Conservation (phyloP, 2,113 vertebrate genomes). For the Sinosuthora webbiana region DNA sequence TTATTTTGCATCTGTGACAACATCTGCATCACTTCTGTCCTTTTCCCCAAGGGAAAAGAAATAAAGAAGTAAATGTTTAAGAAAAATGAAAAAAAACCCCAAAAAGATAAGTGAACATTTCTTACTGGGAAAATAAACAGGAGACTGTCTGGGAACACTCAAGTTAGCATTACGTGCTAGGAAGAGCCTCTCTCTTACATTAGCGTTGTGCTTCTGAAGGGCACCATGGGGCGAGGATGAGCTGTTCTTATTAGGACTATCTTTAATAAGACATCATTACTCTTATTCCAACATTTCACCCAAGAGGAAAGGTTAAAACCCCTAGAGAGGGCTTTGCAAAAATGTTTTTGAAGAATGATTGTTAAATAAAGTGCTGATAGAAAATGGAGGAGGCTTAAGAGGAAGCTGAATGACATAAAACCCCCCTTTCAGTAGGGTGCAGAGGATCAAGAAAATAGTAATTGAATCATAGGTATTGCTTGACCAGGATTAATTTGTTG, state of each 20-base stretch:
- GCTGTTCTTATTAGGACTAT: slow-evolving; percentile 18
- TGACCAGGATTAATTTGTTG: slow-evolving; percentile 33
- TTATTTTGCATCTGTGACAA: neutral
- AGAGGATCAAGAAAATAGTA: slow-evolving; percentile 41
- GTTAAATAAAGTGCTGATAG: slow-evolving; percentile 45
- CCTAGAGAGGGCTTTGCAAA: slow-evolving; percentile 8
- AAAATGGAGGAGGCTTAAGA: slow-evolving; percentile 44
- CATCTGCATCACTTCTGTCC: neutral
- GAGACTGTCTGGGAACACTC: neutral
- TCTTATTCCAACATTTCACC: slow-evolving; percentile 2
- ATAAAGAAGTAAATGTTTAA: neutral
- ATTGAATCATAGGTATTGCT: slow-evolving; percentile 43
- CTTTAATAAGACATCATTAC: slow-evolving; percentile 49
- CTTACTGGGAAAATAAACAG: neutral
- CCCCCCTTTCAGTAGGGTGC: neutral
- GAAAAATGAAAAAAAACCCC: neutral
- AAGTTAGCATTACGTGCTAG: neutral
- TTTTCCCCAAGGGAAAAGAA: neutral
- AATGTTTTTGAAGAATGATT: slow-evolving; percentile 22
- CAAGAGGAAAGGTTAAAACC: slow-evolving; percentile 41
- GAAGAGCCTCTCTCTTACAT: neutral
- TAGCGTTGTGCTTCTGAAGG: slow-evolving; percentile 4
- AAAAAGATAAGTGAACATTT: neutral
- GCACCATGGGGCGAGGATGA: slow-evolving; percentile 3
- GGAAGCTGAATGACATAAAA: slow-evolving; percentile 11